phyloP scores from a whole-genome alignment of 2,113 vertebrate genomes.

The Scatophagus argus region DNA sequence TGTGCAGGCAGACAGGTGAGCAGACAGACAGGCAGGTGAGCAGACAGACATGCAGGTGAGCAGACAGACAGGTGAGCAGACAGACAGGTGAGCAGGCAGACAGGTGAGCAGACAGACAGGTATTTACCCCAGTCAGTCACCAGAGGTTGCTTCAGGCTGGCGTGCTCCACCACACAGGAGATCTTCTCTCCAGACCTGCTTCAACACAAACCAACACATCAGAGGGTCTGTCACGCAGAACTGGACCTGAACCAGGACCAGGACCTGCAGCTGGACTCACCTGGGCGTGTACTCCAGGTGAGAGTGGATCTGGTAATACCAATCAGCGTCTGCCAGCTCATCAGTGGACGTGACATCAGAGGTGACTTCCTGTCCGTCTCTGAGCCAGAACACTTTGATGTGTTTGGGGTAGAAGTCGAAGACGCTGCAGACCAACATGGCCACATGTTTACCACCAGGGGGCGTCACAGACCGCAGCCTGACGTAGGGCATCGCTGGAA shows the following conservation, averaged over 20 bases:
- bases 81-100: neutral
- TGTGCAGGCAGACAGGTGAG: neutral
- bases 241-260: neutral
- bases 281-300: conserved; percentile 68
- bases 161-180: too few species aligned
- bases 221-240: too few species aligned
- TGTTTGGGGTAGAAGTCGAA: conserved; percentile 63
- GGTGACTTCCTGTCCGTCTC: conserved; percentile 47
- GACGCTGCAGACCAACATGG: conserved; percentile 68
- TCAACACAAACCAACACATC: too few species aligned
- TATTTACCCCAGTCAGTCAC: too few species aligned
- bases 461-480: neutral
- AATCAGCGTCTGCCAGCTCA: conserved; percentile 50
- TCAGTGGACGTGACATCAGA: conserved; percentile 59
- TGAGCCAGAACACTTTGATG: conserved; percentile 44
- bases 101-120: neutral
- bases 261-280: conserved; percentile 18
- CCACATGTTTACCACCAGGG: neutral
- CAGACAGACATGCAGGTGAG: neutral
- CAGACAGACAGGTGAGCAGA: neutral
- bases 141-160: too few species aligned
- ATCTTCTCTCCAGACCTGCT: too few species aligned
- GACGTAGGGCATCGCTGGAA: conserved; percentile 29
- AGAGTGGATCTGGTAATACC: conserved; percentile 69
- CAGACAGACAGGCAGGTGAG: neutral